Percentiles rank a stretch among this genome's conserved stretches.
These are phyloP conservation scores for Sialia sialis DNA, from an alignment of 2,113 vertebrate species.

Conservation along the genomic window DNA sequence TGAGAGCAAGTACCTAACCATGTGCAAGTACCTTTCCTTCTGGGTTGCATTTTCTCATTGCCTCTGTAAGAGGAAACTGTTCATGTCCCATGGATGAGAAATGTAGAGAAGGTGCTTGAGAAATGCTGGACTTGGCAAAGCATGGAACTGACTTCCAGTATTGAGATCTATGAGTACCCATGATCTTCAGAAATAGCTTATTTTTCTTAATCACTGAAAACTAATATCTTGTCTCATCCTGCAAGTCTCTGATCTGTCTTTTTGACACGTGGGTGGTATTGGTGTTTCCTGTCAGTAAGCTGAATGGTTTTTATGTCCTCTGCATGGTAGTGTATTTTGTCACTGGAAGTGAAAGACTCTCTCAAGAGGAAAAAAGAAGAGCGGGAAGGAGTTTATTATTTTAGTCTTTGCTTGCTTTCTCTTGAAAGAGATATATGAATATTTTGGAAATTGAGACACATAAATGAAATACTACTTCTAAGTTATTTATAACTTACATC, in stretches of 20 bases:
- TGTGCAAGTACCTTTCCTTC: background rate
- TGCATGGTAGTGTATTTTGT: background rate
- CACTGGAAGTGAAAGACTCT: background rate
- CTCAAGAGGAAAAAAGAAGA: background rate
- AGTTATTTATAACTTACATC: background rate
- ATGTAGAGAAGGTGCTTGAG: background rate
- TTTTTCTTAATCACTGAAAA: constrained; percentile 29
- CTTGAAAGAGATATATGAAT: background rate
- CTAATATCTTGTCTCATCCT: background rate
- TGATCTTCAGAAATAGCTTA: background rate
- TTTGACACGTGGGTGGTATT: background rate
- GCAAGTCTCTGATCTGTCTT: background rate
- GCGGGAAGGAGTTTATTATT: background rate
- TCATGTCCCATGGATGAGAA: background rate
- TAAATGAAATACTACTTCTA: background rate
- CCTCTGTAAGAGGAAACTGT: background rate
- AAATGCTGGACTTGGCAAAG: accelerated
- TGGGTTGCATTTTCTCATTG: accelerated
- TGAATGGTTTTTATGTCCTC: background rate
- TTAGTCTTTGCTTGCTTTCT: background rate
- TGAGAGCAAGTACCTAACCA: background rate
- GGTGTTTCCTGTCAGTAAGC: background rate
- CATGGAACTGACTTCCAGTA: accelerated
- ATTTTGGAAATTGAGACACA: background rate
- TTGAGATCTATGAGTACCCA: background rate